Conservation (phyloP, 30 jellyfish, hydroid and myxozoan genomes). For the Aurelia aurita complex sp. Pacific region DNA sequence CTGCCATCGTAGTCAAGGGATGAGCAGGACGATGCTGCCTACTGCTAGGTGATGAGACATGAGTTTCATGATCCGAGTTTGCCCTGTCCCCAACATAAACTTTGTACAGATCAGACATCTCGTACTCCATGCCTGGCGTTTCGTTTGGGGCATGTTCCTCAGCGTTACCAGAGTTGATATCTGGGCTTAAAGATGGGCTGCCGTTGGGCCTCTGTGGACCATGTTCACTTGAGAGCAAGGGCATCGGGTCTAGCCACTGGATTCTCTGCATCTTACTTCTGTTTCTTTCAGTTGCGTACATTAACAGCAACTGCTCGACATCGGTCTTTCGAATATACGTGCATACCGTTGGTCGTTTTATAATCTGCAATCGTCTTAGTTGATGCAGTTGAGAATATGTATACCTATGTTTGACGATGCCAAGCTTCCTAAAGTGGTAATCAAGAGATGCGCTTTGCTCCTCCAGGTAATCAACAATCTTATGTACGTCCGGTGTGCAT, state of each 20-base stretch:
- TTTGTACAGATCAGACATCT: slow-evolving; percentile 71
- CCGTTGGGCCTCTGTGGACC: slow-evolving; percentile 74
- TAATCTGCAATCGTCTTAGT: slow-evolving; percentile 90
- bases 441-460: slow-evolving; percentile 99
- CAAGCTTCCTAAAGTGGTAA: slow-evolving; percentile 94
- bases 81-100: slow-evolving; percentile 71
- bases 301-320: slow-evolving; percentile 87
- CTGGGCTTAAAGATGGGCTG: slow-evolving; percentile 64
- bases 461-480: slow-evolving; percentile 89
- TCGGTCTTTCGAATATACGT: slow-evolving; percentile 80
- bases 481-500: slow-evolving; percentile 97
- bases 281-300: slow-evolving; percentile 98
- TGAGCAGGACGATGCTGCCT: slow-evolving; percentile 50
- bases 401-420: slow-evolving; percentile 87
- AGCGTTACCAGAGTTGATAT: neutral
- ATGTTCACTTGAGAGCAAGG: slow-evolving; percentile 83
- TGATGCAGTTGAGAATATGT: slow-evolving; percentile 98
- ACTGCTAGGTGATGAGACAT: slow-evolving; percentile 41
- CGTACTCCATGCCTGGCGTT: slow-evolving; percentile 55
- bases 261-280: slow-evolving; percentile 75
- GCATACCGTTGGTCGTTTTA: slow-evolving; percentile 97
- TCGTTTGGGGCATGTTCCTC: slow-evolving; percentile 25
- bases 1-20: slow-evolving; percentile 78
- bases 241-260: slow-evolving; percentile 74
- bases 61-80: slow-evolving; percentile 32